Evolutionary conservation across 2,113 vertebrate genomes (phyloP).

Genomic region (Pteruthius melanotis): DNA sequence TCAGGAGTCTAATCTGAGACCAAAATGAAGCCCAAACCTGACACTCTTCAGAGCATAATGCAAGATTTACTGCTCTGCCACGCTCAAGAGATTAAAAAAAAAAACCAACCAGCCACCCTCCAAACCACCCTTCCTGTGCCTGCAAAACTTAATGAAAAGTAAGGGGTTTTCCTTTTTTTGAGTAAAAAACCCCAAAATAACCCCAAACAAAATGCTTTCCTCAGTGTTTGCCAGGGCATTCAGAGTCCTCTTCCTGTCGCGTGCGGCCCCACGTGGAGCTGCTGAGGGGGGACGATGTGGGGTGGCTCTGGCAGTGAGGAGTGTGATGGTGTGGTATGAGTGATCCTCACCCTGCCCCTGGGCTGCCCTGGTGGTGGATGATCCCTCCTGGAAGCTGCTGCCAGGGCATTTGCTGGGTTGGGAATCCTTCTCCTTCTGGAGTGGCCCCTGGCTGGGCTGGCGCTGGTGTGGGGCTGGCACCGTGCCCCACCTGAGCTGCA

Average conservation of each 20-base stretch:
- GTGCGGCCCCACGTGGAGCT: accelerated
- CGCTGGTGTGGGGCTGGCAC: background rate
- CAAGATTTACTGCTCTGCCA: conserved; percentile 42
- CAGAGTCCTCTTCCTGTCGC: accelerated
- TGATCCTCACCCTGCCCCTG: accelerated
- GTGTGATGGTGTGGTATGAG: background rate
- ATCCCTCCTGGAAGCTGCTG: background rate
- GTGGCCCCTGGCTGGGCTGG: background rate
- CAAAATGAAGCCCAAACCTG: background rate
- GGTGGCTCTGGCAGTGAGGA: background rate
- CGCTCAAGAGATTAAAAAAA: conserved; percentile 3
- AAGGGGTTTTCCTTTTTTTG: background rate
- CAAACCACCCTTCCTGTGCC: background rate
- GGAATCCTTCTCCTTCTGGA: background rate
- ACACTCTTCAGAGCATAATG: background rate
- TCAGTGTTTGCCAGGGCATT: background rate
- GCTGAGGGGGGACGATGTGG: accelerated
- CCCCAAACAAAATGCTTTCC: background rate
- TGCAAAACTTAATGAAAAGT: background rate
- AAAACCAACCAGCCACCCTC: background rate
- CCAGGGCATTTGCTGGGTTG: accelerated
- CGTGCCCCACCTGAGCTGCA: background rate
- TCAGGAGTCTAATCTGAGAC: conserved; percentile 15
- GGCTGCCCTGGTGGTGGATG: accelerated
- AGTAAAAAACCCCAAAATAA: background rate